A percentile compares a stretch with the other conserved stretches of the same genome.
Evolutionary conservation across 1,140 invertebrate genomes (phyloP).

Genomic region (Telenomus remus): DNA sequence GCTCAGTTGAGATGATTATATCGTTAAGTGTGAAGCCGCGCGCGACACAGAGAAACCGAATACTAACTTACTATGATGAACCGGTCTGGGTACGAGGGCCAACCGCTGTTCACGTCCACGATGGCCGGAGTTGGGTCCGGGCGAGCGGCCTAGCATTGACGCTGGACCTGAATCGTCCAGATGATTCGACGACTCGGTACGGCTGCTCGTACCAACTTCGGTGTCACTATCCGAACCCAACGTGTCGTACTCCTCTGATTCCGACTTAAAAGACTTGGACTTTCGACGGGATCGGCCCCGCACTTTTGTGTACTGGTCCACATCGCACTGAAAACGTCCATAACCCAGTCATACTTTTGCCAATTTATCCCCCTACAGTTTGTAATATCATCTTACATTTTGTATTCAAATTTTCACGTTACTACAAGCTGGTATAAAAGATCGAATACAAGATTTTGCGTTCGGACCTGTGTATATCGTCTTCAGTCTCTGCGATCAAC

Average conservation of each 20-base stretch:
- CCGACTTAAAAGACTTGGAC: conserved; percentile 76
- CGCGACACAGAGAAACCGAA: conserved; percentile 72
- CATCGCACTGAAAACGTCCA: conserved; percentile 67
- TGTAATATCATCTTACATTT: neutral
- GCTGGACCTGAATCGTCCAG: conserved; percentile 74
- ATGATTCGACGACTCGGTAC: conserved; percentile 76
- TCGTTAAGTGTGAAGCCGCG: conserved; percentile 35
- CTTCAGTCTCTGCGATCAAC: too few relatives aligned
- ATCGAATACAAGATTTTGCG: too few relatives aligned
- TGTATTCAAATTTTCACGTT: neutral
- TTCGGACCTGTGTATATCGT: too few relatives aligned
- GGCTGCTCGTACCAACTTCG: conserved; percentile 74
- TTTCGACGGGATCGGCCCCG: conserved; percentile 71
- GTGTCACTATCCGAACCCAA: conserved; percentile 78
- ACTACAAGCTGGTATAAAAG: too few relatives aligned
- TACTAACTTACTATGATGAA: conserved; percentile 80
- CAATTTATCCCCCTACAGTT: neutral
- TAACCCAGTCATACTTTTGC: conserved; percentile 4
- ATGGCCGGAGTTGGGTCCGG: conserved; percentile 67
- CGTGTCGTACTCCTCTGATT: conserved; percentile 79
- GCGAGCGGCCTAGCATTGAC: conserved; percentile 68
- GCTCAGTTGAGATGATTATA: conserved; percentile 10
- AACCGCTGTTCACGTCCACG: conserved; percentile 70
- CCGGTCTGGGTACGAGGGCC: conserved; percentile 74
- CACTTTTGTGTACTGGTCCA: conserved; percentile 72